Evolutionary conservation across 2,888 invertebrate genomes (phyloP).

Genomic region (Clivina fossor): DNA sequence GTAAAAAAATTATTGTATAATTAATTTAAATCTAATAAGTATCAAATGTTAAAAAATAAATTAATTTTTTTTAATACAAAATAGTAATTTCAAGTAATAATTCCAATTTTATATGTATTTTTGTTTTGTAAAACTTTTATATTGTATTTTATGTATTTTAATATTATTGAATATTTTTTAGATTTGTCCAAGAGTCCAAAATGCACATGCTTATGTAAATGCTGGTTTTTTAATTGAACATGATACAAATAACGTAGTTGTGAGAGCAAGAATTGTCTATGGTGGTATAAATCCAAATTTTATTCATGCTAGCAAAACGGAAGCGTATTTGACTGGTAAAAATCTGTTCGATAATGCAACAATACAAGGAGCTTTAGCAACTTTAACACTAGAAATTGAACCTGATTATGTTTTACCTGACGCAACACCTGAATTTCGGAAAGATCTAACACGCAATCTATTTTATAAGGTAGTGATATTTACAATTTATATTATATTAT

Average conservation of each 20-base stretch:
- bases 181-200: slow-evolving; percentile 71
- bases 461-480: slow-evolving; percentile 87
- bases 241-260: slow-evolving; percentile 51
- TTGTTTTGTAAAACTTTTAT: too few species aligned
- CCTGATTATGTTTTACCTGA: slow-evolving; percentile 66
- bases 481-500: too few species aligned
- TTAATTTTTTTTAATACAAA: too few species aligned
- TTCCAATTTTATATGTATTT: too few species aligned
- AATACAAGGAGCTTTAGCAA: slow-evolving; percentile 53
- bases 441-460: slow-evolving; percentile 68
- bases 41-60: too few species aligned
- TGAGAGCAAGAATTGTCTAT: slow-evolving; percentile 61
- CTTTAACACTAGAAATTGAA: slow-evolving; percentile 59
- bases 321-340: slow-evolving; percentile 53
- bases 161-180: slow-evolving; percentile 52
- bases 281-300: slow-evolving; percentile 62
- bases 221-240: slow-evolving; percentile 68
- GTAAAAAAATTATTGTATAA: too few species aligned
- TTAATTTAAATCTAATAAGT: too few species aligned
- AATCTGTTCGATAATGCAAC: slow-evolving; percentile 47
- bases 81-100: too few species aligned
- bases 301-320: slow-evolving; percentile 56
- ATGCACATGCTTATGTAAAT: slow-evolving; percentile 72
- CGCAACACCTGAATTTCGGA: slow-evolving; percentile 67
- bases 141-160: too few species aligned